Conservation (phyloP, 2,113 vertebrate species). For the Mellivora capensis region DNA sequence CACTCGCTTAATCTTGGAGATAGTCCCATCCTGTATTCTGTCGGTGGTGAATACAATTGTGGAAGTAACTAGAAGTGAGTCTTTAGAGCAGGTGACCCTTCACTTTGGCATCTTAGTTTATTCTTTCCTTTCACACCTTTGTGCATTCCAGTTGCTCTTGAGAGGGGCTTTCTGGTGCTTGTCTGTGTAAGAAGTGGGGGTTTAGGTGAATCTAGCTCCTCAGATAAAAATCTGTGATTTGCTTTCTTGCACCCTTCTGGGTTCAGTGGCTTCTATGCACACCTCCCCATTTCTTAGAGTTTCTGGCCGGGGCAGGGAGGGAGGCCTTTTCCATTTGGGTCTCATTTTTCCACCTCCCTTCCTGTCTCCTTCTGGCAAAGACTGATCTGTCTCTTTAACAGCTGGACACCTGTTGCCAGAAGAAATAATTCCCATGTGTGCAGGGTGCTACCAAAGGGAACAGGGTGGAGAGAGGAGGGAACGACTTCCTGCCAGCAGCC, state of each 20-base stretch:
- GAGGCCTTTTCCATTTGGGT: slow-evolving; percentile 33
- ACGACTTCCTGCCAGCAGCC: slow-evolving; percentile 56
- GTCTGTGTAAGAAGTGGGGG: background rate
- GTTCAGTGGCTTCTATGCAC: background rate
- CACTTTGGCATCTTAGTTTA: no score
- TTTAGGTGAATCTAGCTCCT: background rate
- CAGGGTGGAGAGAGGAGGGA: slow-evolving; percentile 51
- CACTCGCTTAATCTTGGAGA: background rate
- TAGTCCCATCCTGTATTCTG: background rate
- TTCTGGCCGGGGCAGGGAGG: background rate
- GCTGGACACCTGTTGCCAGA: slow-evolving; percentile 60
- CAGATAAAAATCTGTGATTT: background rate
- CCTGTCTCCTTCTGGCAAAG: slow-evolving; percentile 37
- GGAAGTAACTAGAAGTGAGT: background rate
- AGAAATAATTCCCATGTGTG: slow-evolving; percentile 65
- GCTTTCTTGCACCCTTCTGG: background rate
- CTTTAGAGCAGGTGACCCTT: background rate
- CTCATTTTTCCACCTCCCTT: slow-evolving; percentile 53
- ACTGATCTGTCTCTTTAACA: slow-evolving; percentile 56
- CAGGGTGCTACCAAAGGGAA: slow-evolving; percentile 55
- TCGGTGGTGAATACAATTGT: background rate
- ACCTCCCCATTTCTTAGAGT: background rate
- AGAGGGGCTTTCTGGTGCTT: background rate
- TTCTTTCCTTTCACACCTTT: background rate
- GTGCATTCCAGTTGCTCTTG: background rate